Base-by-base conservation (phyloP, 2,888 invertebrate genomes). In the Pyrocoelia pectoralis region DNA sequence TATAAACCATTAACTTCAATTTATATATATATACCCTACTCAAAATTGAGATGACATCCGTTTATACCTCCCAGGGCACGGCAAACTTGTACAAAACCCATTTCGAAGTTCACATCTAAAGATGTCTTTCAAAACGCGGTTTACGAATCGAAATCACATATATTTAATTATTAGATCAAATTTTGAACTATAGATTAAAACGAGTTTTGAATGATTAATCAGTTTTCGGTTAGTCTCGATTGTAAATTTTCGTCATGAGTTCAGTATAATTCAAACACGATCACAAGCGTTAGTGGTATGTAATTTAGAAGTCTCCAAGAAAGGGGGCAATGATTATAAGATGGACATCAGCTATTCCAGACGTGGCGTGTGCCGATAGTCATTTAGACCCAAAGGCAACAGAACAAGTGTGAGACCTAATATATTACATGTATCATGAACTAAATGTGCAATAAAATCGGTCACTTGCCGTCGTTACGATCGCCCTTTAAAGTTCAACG, bases 381-480 rank as follows among this genome's bases (percentile, higher is more conserved):
- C 53, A 54, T 55, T 55, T 54, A 15, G 40, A 55, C 60, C 54
- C 60, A 19, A 55, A 49, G 59, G 60, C 55, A 56, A 43, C 38
- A 51, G 60, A 49, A 55, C 61, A 61, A 55, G 40, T 49, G 55
- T 56, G 61, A 55, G 13, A 38, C 55, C 54, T 50, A 41, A 61
- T 61, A 61, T 41, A 61, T 55, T 61, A 50, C 61, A 61, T 61
- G 51, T 50, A 61, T 55, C 61, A 55, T 51, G 55, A 61, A 56
- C 55, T 49, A 56, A 61, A 61, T 53, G 61, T 61, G 61, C 51
- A 56, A 61, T 61, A 61, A 61, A 61, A 61, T 61, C 46, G 60
- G 60, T 41, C 54, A 60, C 60, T 60, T 60, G 55, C 48, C 54
- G 54, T 40, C 50, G 61, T 61, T 61, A 61, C 61, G 61, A 55